Evolutionary conservation across 1,140 invertebrate genomes (phyloP).

Genomic region (Leptonema lineaticorne): DNA sequence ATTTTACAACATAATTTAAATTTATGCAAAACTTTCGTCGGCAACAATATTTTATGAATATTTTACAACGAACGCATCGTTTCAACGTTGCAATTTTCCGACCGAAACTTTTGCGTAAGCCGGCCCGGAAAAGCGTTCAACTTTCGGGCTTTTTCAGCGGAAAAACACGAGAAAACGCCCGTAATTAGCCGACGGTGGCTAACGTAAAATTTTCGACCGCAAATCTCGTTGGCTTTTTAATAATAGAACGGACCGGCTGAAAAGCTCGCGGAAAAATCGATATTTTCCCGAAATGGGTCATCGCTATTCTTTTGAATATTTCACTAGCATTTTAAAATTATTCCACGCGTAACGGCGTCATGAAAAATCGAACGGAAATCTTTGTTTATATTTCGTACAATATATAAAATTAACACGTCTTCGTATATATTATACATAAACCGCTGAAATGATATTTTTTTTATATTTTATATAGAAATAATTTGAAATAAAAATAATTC

Average conservation of each 20-base stretch:
- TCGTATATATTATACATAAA: neutral
- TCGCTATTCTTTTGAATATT: neutral
- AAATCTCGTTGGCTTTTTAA: neutral
- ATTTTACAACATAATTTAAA: too few relatives aligned
- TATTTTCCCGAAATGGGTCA: neutral
- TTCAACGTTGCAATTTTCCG: neutral
- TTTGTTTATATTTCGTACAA: too few relatives aligned
- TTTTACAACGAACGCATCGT: too few relatives aligned
- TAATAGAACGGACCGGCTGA: too few relatives aligned
- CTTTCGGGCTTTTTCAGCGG: too few relatives aligned
- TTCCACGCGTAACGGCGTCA: too few relatives aligned
- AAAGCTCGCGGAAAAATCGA: neutral
- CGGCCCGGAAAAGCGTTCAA: too few relatives aligned
- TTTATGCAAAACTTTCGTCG: too few relatives aligned
- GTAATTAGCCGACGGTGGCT: slow-evolving; percentile 35
- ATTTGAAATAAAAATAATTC: slow-evolving; percentile 7
- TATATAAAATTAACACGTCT: neutral
- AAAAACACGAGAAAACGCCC: slow-evolving; percentile 32
- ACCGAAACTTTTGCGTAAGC: slow-evolving; percentile 39
- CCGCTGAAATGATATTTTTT: neutral
- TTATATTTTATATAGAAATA: neutral
- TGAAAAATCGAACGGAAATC: too few relatives aligned
- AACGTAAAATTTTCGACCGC: slow-evolving; percentile 7
- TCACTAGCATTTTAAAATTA: neutral
- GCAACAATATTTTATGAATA: too few relatives aligned